Percentiles rank a stretch among this genome's conserved stretches.
Evolutionary conservation across 2,888 invertebrate genomes (phyloP).

Genomic region (Drosophila affinis): DNA sequence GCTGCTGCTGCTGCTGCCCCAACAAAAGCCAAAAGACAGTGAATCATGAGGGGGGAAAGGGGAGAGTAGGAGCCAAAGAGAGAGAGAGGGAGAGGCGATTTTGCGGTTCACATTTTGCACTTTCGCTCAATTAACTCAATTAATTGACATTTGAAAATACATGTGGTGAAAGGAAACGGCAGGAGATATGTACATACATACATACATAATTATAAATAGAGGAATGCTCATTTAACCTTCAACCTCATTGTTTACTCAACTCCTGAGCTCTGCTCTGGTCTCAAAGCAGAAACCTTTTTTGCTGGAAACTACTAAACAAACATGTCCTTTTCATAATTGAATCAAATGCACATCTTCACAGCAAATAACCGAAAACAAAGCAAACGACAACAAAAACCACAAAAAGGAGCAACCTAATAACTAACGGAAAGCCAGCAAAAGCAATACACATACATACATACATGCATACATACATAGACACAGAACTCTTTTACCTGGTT

Average conservation of each 20-base stretch:
- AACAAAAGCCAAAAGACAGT: slow-evolving; percentile 18
- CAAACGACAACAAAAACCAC: not conserved
- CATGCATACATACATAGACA: too few relatives aligned
- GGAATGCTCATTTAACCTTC: not conserved
- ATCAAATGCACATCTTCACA: not conserved
- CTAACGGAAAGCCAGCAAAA: too few relatives aligned
- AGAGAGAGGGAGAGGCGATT: slow-evolving; percentile 40
- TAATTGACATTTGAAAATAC: slow-evolving; percentile 62
- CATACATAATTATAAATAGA: not conserved
- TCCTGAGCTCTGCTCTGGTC: not conserved
- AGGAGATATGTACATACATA: too few relatives aligned
- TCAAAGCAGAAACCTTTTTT: not conserved
- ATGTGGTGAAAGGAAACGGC: slow-evolving; percentile 15
- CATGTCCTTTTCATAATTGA: not conserved
- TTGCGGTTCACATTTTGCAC: slow-evolving; percentile 63
- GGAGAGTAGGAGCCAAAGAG: not conserved
- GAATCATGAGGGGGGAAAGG: slow-evolving; percentile 1
- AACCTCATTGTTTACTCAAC: not conserved
- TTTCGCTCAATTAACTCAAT: slow-evolving; percentile 74
- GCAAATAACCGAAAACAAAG: not conserved
- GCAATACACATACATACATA: too few relatives aligned
- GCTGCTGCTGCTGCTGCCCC: slow-evolving; percentile 21
- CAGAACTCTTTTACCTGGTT: too few relatives aligned
- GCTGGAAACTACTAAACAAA: not conserved
- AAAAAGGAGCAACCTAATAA: not conserved